A percentile compares a stretch with the other conserved stretches of the same genome.
Conservation (phyloP, 2,113 vertebrate genomes). For the Nothobranchius furzeri region DNA sequence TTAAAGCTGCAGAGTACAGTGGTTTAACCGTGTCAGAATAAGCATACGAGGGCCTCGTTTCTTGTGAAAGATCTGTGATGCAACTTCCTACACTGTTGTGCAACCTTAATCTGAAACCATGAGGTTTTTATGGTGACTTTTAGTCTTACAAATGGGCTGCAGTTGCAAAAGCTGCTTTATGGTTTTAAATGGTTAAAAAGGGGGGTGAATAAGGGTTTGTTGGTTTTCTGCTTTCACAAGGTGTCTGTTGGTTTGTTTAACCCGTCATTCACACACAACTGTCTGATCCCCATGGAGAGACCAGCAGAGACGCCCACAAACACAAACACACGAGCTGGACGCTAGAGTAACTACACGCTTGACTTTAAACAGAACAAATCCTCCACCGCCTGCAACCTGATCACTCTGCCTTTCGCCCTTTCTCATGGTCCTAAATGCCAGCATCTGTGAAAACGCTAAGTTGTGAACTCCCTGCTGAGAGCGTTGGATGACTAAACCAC, state of each 20-base stretch:
- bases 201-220: background rate
- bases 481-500: slow-evolving; percentile 28
- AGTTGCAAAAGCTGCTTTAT: background rate
- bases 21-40: slow-evolving; percentile 46
- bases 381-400: slow-evolving; percentile 47
- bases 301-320: slow-evolving; percentile 2
- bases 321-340: slow-evolving; percentile 31
- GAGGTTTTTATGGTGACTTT: background rate
- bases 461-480: slow-evolving; percentile 45
- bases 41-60: slow-evolving; percentile 18
- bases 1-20: slow-evolving; percentile 30
- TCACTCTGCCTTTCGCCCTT: slow-evolving; percentile 31
- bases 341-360: slow-evolving; percentile 8
- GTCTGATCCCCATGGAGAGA: too few relatives aligned
- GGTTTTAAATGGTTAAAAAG: background rate
- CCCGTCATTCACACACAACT: slow-evolving; percentile 41
- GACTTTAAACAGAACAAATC: slow-evolving; percentile 22
- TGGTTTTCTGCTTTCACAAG: slow-evolving; percentile 10
- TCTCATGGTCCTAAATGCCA: slow-evolving; percentile 63
- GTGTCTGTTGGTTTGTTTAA: slow-evolving; percentile 50
- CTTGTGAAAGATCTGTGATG: slow-evolving; percentile 24
- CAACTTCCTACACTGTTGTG: slow-evolving; percentile 51
- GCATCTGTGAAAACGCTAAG: slow-evolving; percentile 74
- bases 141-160: background rate
- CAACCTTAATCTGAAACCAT: slow-evolving; percentile 31